phyloP scores from a whole-genome alignment of 1,140 invertebrate species.

The Spodoptera frugiperda region DNA sequence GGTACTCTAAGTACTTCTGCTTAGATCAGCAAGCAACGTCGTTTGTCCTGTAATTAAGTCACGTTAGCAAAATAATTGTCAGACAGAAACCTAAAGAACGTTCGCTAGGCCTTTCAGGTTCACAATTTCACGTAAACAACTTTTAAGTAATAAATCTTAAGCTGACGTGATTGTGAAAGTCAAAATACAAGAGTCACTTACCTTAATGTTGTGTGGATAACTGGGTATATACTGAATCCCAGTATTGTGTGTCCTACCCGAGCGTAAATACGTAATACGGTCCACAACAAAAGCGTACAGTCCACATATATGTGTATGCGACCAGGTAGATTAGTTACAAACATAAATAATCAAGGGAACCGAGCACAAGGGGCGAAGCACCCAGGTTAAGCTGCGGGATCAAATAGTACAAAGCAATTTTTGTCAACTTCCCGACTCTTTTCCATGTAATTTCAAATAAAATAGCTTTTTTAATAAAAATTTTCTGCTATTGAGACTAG shows the following conservation, averaged over 20 bases:
- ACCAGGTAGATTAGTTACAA: conserved; percentile 20
- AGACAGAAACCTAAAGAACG: not conserved
- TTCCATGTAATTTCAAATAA: not conserved
- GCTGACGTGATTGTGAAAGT: not conserved
- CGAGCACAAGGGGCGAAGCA: conserved; percentile 16
- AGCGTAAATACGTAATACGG: conserved; percentile 10
- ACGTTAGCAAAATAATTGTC: conserved; percentile 22
- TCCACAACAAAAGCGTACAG: not conserved
- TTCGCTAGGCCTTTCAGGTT: not conserved
- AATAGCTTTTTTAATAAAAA: too few relatives aligned
- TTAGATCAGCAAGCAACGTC: not conserved
- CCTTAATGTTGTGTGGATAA: not conserved
- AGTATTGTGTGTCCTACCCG: not conserved
- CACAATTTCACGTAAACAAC: not conserved
- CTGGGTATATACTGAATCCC: too few relatives aligned
- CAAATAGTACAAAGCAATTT: not conserved
- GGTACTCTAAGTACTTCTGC: too few relatives aligned
- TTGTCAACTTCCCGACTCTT: conserved; percentile 14
- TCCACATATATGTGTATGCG: conserved; percentile 12
- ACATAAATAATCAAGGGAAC: conserved; percentile 46
- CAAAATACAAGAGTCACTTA: not conserved
- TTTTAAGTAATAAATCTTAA: conserved; percentile 8
- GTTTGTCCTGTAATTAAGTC: conserved; percentile 9
- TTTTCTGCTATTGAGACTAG: too few relatives aligned
- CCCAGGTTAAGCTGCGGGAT: conserved; percentile 41